phyloP scores from a whole-genome alignment of 2,888 invertebrate species.

The Diarsia dahlii region DNA sequence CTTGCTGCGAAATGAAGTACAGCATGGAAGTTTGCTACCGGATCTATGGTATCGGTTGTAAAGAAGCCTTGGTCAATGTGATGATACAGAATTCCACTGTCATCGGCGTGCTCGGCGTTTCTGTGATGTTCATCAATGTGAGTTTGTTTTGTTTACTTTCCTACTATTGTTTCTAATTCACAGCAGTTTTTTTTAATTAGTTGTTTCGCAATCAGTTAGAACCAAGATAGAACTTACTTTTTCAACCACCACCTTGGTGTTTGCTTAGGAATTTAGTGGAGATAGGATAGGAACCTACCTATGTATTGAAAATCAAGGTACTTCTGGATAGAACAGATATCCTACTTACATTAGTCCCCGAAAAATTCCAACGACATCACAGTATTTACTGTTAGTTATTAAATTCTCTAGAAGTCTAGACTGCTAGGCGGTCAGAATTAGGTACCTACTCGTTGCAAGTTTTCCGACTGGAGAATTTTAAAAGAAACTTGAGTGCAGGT shows the following conservation, averaged over 20 bases:
- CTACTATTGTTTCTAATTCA: background rate
- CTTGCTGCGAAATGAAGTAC: constrained; percentile 74
- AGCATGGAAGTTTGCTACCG: constrained; percentile 72
- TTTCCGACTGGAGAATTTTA: background rate
- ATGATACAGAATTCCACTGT: constrained; percentile 83
- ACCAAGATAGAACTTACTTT: background rate
- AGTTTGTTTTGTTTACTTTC: constrained; percentile 49
- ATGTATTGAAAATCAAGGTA: background rate
- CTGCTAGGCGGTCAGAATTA: background rate
- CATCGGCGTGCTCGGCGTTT: constrained; percentile 85
- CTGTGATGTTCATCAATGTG: constrained; percentile 88
- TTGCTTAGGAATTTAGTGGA: background rate
- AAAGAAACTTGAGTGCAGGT: background rate
- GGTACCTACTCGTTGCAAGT: background rate
- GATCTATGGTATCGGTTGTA: constrained; percentile 78
- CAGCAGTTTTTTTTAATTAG: background rate
- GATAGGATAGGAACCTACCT: background rate
- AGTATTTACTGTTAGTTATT: background rate
- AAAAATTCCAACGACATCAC: background rate
- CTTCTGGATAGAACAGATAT: background rate
- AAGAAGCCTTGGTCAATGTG: constrained; percentile 75
- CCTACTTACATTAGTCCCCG: too few relatives aligned
- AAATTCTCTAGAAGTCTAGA: background rate
- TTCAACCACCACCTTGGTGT: background rate
- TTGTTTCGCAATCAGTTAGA: background rate